phyloP scores from a whole-genome alignment of 23 tunicate genomes.

The Diplosoma virens region DNA sequence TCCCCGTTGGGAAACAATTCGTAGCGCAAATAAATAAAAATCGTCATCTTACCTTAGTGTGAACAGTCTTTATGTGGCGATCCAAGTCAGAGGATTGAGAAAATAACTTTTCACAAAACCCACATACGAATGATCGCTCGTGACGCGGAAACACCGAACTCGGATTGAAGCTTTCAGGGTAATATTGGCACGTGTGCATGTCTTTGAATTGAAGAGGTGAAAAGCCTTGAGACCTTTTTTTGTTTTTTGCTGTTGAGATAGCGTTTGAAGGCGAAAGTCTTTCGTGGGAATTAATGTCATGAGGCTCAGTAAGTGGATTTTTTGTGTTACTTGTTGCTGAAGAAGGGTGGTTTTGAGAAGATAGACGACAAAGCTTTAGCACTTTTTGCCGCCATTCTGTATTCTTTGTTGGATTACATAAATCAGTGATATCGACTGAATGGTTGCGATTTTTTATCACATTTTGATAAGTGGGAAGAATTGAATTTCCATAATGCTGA shows the following conservation, averaged over 20 bases:
- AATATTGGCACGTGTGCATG: background rate
- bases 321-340: background rate
- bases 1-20: background rate
- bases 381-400: no score
- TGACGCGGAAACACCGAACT: slow-evolving; percentile 57
- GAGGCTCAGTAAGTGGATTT: background rate
- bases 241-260: no score
- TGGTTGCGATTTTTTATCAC: no score
- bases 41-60: slow-evolving; percentile 21
- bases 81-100: slow-evolving; percentile 67
- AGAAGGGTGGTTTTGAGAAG: background rate
- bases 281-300: no score
- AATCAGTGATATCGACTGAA: no score
- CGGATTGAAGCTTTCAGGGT: slow-evolving; percentile 35
- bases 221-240: no score
- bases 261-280: no score
- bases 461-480: no score
- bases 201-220: background rate
- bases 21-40: background rate
- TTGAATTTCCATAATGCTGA: background rate
- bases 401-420: background rate
- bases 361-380: no score
- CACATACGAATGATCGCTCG: slow-evolving; percentile 50
- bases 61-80: slow-evolving; percentile 60
- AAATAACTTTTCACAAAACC: slow-evolving; percentile 43